phyloP scores from a whole-genome alignment of 2,888 invertebrate species.

The Stenchaetothrips biformis region DNA sequence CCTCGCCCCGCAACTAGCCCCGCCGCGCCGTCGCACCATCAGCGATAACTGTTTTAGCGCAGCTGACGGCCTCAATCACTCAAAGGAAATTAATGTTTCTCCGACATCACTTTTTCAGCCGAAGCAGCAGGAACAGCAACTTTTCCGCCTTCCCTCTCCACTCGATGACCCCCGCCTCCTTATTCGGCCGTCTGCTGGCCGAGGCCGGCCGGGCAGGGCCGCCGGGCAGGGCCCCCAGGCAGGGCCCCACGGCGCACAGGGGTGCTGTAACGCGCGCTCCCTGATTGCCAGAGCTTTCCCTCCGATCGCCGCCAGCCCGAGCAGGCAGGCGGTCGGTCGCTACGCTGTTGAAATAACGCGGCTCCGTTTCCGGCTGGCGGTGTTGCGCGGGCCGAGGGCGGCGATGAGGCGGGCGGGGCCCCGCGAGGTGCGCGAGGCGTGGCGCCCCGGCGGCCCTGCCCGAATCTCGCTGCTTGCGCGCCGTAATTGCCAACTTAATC shows the following conservation, averaged over 20 bases:
- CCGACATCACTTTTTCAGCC: constrained; percentile 9
- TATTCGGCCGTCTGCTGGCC: no score
- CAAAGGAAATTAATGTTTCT: constrained; percentile 22
- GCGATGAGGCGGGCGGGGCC: background rate
- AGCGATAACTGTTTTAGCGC: constrained; percentile 24
- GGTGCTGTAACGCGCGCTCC: no score
- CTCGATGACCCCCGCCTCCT: background rate
- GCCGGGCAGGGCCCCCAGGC: no score
- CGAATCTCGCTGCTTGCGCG: background rate
- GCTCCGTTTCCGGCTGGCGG: background rate
- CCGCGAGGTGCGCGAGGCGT: background rate
- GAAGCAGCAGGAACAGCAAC: background rate
- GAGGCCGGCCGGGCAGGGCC: no score
- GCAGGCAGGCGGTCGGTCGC: no score
- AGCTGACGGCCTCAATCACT: constrained; percentile 18
- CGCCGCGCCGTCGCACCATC: background rate
- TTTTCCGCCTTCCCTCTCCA: background rate
- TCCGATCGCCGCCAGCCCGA: no score
- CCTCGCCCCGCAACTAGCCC: no score
- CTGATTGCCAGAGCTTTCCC: no score
- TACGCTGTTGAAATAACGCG: no score
- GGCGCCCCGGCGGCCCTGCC: background rate
- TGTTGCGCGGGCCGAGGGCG: background rate
- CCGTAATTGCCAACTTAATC: constrained; percentile 13
- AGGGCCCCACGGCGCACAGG: no score